Conservation (phyloP, 2,888 invertebrate genomes). For the Drosophila subsilvestris region DNA sequence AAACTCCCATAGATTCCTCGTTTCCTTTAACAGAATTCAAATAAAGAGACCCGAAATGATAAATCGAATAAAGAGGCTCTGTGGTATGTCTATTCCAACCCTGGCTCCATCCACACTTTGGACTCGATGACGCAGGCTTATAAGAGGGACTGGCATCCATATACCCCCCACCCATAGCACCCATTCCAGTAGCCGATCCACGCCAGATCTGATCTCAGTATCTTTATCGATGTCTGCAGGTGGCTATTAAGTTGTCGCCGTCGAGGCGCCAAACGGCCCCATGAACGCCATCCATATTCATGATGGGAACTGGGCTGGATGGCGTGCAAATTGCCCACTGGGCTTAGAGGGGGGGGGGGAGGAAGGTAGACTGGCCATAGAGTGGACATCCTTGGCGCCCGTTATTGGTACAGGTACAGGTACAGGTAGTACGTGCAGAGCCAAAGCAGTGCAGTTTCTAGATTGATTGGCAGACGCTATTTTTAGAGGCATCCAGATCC, state of each 20-base stretch:
- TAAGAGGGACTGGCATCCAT: constrained; percentile 19
- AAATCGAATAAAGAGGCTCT: constrained; percentile 26
- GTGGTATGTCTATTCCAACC: constrained; percentile 30
- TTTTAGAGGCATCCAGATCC: constrained; percentile 58
- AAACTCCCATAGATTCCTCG: not conserved
- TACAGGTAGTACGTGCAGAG: constrained; percentile 25
- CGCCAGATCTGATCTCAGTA: constrained; percentile 24
- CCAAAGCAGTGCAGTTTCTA: constrained; percentile 12
- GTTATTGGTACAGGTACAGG: constrained; percentile 64
- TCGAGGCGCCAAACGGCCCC: constrained; percentile 70
- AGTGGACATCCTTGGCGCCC: constrained; percentile 76
- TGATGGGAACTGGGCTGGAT: constrained; percentile 73
- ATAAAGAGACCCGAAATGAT: not conserved
- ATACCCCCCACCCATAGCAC: not conserved
- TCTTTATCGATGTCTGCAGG: constrained; percentile 60
- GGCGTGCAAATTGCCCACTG: constrained; percentile 63
- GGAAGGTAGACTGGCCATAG: constrained; percentile 12
- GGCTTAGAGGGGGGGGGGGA: too few species aligned
- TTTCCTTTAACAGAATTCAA: not conserved
- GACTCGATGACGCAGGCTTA: constrained; percentile 56
- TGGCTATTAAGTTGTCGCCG: constrained; percentile 79
- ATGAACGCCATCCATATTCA: constrained; percentile 63
- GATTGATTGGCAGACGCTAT: constrained; percentile 76
- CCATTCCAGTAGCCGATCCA: constrained; percentile 13
- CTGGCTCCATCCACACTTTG: constrained; percentile 31